Conservation (phyloP, 2,113 vertebrate species). For the Chaetops frenatus region DNA sequence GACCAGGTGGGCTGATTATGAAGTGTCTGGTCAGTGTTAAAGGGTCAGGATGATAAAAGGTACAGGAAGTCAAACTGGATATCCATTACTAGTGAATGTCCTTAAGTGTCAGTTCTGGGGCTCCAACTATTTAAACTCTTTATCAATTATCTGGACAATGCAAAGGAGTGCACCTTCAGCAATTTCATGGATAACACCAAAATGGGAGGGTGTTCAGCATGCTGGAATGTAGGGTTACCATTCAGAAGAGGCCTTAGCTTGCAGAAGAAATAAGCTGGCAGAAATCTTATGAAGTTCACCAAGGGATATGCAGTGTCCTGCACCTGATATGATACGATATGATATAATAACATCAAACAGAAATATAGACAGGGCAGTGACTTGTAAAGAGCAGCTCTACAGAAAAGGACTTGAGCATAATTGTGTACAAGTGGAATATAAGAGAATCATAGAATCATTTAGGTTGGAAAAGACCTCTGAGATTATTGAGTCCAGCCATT, state of each 20-base stretch:
- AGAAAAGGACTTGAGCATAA: neutral
- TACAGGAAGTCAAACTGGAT: neutral
- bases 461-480: neutral
- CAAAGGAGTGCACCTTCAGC: neutral
- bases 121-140: neutral
- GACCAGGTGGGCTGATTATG: neutral
- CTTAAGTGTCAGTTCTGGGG: neutral
- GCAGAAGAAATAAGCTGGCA: neutral
- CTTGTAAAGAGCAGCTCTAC: neutral
- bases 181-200: neutral
- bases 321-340: neutral
- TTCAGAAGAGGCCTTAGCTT: neutral
- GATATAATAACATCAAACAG: neutral
- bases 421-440: neutral
- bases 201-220: neutral
- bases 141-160: neutral
- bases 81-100: neutral
- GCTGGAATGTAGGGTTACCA: accelerated
- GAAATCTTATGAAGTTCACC: neutral
- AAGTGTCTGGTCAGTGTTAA: neutral
- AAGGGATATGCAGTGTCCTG: neutral
- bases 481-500: neutral
- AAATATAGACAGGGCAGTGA: neutral
- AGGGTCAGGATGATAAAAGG: accelerated
- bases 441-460: neutral